phyloP scores from a whole-genome alignment of 2,888 invertebrate species.

The Lycocerus yunnanus region DNA sequence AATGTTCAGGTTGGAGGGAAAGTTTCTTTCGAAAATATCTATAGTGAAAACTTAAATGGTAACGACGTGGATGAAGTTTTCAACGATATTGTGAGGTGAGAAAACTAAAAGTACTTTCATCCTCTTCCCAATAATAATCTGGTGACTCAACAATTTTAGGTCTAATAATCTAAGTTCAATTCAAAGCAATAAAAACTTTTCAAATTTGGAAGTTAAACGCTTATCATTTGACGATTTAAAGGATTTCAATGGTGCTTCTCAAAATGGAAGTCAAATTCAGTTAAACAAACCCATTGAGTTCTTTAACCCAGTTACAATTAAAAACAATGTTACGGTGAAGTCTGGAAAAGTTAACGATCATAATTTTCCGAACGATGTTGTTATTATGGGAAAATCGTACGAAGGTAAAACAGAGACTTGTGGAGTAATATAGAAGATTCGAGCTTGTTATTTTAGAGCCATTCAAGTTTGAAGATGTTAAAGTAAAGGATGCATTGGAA shows the following conservation, averaged over 20 bases:
- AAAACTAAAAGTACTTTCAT: not conserved
- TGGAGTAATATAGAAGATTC: not conserved
- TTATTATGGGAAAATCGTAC: conserved; percentile 30
- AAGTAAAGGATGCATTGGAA: not conserved
- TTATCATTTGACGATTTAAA: conserved; percentile 45
- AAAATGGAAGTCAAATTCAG: conserved; percentile 27
- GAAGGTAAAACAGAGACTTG: conserved; percentile 29
- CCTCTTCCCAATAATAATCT: too few relatives aligned
- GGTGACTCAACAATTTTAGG: too few relatives aligned
- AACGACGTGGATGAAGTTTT: conserved; percentile 43
- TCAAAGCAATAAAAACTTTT: conserved; percentile 45
- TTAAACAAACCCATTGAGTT: conserved; percentile 45
- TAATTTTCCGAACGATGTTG: conserved; percentile 37
- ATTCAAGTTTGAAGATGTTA: not conserved
- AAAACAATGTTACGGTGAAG: conserved; percentile 33
- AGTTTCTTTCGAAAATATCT: conserved; percentile 42
- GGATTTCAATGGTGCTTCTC: conserved; percentile 34
- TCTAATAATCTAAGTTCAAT: not conserved
- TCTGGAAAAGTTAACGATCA: conserved; percentile 32
- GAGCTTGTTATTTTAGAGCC: not conserved
- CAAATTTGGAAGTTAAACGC: conserved; percentile 40
- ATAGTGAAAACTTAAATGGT: conserved; percentile 45
- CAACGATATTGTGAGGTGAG: conserved; percentile 41
- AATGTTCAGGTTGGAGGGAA: conserved; percentile 45
- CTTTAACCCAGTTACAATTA: conserved; percentile 34